Evolutionary conservation across 2,797 vertebrate genomes (phyloP).

Genomic region (Lutjanus campechanus): DNA sequence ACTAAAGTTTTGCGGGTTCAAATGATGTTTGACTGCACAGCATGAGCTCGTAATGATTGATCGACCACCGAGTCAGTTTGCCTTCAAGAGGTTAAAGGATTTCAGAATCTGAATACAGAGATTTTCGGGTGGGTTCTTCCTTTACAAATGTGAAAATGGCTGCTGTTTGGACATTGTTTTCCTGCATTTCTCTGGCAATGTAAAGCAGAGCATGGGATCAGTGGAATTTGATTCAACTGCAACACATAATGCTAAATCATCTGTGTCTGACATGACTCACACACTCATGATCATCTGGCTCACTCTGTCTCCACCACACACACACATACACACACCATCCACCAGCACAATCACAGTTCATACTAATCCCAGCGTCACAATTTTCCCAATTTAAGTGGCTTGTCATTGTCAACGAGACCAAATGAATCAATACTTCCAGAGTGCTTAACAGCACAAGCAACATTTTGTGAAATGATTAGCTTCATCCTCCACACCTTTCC

Average conservation of each 20-base stretch:
- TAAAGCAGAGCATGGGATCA: neutral
- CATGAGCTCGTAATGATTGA: neutral
- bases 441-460: neutral
- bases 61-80: neutral
- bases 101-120: neutral
- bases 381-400: neutral
- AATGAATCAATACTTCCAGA: neutral
- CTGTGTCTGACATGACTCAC: conserved; percentile 19
- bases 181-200: neutral
- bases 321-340: conserved; percentile 12
- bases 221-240: neutral
- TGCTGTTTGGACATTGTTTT: neutral
- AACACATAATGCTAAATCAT: conserved; percentile 5
- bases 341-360: neutral
- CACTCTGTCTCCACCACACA: neutral
- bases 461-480: neutral
- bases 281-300: conserved; percentile 14
- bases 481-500: conserved; percentile 7
- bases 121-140: neutral
- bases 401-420: neutral
- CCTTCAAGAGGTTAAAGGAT: neutral
- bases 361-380: neutral
- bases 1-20: conserved; percentile 2
- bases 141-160: neutral
- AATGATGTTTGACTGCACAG: conserved; percentile 14